Evolutionary conservation across 2,888 invertebrate genomes (phyloP), one percentile per base, ranked within the genome.

Genomic region (Lutraria lutraria): DNA sequence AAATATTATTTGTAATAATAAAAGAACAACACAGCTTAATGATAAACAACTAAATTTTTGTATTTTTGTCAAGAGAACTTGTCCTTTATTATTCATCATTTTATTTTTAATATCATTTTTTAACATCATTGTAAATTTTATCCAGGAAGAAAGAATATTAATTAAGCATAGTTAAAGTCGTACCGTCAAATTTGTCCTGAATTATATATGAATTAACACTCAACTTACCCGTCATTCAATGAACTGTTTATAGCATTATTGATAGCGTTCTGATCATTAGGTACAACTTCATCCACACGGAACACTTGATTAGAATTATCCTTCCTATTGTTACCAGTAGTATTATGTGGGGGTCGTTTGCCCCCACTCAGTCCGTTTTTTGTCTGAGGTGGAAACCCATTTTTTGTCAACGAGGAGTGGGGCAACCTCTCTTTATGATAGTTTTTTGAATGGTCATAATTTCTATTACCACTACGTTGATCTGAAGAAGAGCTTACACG

Each of bases 231-330:
- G 86, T 89, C 93, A 91, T 94, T 94, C 83, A 95, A 88, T 79
- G 92, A 95, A 88, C 85, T 96, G 90, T 95, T 96, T 81, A 97
- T 95, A 82, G 97, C 97, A 94, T 97, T 97, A 92, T 97, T 97
- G n/a, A 97, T 97, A 79, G 97, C 96, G 92, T 97, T 97, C 56
- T 97, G 97, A 94, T 97, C 97, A 92, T 96, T 97, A 31, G 97
- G 95, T 91, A 97, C 97, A n/a, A 97, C 97, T 88, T 97, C 97
- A 92, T 97, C 97, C 56, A 97, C 96, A 76, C 97, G 96, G 94
- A 97, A 97, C 15, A 97, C 97, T 68, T 89, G 88, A 86, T 94
- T 93, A 81, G 95, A 92, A 91, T 95, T 96, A 85, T 96, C 95
- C 86, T 95, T 95, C 89, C 94, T 94, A 90, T 93, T 94, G 76